Conservation (phyloP, 2,888 invertebrate species). For the Chalcis sispes region DNA sequence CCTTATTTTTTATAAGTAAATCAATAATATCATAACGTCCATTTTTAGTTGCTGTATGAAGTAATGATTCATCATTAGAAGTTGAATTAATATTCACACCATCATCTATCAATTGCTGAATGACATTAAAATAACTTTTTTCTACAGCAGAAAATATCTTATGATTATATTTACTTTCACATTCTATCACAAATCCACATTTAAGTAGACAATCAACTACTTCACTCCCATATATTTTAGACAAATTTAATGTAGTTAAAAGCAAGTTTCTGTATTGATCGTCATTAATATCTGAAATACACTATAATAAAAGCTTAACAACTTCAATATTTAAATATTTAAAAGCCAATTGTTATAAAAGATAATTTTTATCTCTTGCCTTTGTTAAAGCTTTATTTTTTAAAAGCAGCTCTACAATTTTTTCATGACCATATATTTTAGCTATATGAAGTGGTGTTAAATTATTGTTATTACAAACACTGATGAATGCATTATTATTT, state of each 20-base stretch:
- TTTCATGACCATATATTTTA: background rate
- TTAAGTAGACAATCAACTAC: constrained; percentile 30
- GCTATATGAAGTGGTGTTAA: background rate
- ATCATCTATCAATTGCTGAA: constrained; percentile 8
- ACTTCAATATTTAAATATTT: constrained; percentile 8
- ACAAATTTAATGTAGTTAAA: background rate
- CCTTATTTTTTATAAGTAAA: constrained; percentile 35
- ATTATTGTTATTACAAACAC: background rate
- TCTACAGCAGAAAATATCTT: background rate
- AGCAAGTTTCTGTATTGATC: constrained; percentile 20
- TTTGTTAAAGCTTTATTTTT: constrained; percentile 2
- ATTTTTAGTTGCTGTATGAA: constrained; percentile 44
- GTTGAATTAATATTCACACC: background rate
- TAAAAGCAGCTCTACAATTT: constrained; percentile 34
- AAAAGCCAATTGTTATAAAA: constrained; percentile 41
- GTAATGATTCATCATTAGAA: constrained; percentile 34
- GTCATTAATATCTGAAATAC: constrained; percentile 32
- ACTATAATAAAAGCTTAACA: constrained; percentile 33
- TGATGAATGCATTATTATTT: background rate
- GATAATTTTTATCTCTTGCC: constrained; percentile 13
- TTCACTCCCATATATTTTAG: constrained; percentile 1
- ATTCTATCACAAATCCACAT: constrained; percentile 20
- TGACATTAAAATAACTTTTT: constrained; percentile 19
- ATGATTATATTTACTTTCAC: constrained; percentile 15
- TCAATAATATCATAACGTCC: constrained; percentile 21